Evolutionary conservation across 1,140 invertebrate species (phyloP).

Genomic region (Spodoptera litura): DNA sequence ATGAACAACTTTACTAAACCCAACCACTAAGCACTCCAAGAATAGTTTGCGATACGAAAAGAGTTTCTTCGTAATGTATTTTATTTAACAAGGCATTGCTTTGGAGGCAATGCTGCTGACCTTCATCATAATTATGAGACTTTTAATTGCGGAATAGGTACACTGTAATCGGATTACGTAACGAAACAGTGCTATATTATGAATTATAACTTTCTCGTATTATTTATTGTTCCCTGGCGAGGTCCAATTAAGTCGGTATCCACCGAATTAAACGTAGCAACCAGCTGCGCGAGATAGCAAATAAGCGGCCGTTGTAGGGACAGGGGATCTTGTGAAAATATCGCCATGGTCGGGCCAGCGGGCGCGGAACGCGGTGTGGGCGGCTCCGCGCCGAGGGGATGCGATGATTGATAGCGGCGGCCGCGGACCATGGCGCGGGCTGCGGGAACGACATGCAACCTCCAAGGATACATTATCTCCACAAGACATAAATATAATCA

Average conservation of each 20-base stretch:
- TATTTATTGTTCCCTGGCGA: constrained; percentile 42
- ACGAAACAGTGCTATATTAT: constrained; percentile 25
- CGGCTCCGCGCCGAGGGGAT: constrained; percentile 29
- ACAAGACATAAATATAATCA: constrained; percentile 10
- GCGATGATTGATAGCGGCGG: constrained; percentile 51
- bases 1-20: constrained; percentile 18
- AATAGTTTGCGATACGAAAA: constrained; percentile 25
- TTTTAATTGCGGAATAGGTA: constrained; percentile 9
- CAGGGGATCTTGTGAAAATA: constrained; percentile 51
- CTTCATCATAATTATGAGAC: constrained; percentile 21
- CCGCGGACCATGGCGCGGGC: constrained; percentile 12
- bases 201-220: constrained; percentile 46
- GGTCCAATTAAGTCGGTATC: constrained; percentile 48
- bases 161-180: constrained; percentile 17
- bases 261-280: constrained; percentile 48
- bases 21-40: constrained; percentile 32
- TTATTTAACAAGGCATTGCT: background rate
- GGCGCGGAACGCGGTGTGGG: background rate
- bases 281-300: constrained; percentile 50
- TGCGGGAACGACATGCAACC: constrained; percentile 3
- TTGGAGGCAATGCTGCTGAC: constrained; percentile 17
- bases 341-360: constrained; percentile 30
- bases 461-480: constrained; percentile 6
- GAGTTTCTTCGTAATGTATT: constrained; percentile 34
- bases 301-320: constrained; percentile 34